A percentile compares a stretch with the other conserved stretches of the same genome.
phyloP scores from a whole-genome alignment of 2,797 vertebrate genomes.

The Micrastur ruficollis region DNA sequence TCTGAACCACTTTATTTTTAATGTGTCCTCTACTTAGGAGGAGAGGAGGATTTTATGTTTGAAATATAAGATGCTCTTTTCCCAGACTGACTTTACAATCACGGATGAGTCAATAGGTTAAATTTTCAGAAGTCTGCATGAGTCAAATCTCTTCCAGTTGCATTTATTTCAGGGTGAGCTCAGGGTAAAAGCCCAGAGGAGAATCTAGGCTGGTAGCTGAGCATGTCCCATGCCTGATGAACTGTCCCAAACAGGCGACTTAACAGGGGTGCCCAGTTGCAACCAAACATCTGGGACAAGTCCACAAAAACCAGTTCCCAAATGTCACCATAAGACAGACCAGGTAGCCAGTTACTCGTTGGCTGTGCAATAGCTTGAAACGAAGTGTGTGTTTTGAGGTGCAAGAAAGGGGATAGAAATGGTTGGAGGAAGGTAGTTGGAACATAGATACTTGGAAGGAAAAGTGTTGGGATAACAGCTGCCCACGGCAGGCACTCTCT shows the following conservation, averaged over 20 bases:
- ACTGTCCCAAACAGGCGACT: background rate
- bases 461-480: background rate
- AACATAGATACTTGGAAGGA: background rate
- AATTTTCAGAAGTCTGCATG: background rate
- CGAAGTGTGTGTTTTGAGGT: background rate
- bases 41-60: background rate
- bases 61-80: background rate
- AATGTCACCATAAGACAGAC: background rate
- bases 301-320: background rate
- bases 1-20: background rate
- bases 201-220: background rate
- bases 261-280: background rate
- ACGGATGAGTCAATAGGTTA: background rate
- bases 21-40: background rate
- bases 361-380: background rate
- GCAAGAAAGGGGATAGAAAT: background rate
- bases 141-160: background rate
- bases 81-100: background rate
- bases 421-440: background rate
- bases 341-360: background rate
- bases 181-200: background rate
- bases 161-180: background rate
- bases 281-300: background rate
- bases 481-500: background rate
- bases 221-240: background rate